phyloP scores from a whole-genome alignment of 2,113 vertebrate genomes.

The Gavialis gangeticus region DNA sequence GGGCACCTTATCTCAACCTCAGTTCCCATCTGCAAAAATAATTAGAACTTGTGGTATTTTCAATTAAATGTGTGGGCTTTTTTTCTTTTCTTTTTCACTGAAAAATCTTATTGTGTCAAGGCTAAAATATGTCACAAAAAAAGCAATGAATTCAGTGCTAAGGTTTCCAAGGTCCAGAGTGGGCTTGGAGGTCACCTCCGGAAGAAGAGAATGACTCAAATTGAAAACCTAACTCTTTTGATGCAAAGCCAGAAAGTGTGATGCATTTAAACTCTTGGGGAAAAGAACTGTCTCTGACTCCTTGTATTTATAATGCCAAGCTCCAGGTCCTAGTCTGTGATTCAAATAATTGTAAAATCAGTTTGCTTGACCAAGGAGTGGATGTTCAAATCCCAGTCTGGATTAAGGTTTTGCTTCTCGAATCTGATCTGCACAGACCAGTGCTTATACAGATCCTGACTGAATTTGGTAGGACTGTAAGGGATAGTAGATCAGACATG shows the following conservation, averaged over 20 bases:
- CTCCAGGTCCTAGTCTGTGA: background rate
- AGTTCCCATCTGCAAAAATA: slow-evolving; percentile 10
- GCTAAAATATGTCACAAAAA: slow-evolving; percentile 1
- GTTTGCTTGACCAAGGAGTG: background rate
- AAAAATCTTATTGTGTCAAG: background rate
- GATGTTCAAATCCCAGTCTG: background rate
- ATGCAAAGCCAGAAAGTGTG: background rate
- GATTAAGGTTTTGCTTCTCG: background rate
- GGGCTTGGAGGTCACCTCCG: background rate
- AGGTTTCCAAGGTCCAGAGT: background rate
- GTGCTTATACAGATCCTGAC: background rate
- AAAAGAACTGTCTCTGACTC: background rate
- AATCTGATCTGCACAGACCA: background rate
- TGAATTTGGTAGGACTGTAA: background rate
- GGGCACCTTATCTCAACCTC: background rate
- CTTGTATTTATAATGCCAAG: background rate
- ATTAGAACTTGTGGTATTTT: background rate
- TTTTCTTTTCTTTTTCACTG: background rate
- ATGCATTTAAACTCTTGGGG: background rate
- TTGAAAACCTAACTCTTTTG: background rate
- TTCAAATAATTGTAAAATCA: background rate
- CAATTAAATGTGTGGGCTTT: background rate
- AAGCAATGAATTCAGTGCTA: background rate
- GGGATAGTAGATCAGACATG: background rate
- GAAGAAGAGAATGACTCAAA: background rate